A percentile compares a stretch with the other conserved stretches of the same genome.
Conservation (phyloP, 2,113 vertebrate genomes). For the Neopipo cinnamomea region DNA sequence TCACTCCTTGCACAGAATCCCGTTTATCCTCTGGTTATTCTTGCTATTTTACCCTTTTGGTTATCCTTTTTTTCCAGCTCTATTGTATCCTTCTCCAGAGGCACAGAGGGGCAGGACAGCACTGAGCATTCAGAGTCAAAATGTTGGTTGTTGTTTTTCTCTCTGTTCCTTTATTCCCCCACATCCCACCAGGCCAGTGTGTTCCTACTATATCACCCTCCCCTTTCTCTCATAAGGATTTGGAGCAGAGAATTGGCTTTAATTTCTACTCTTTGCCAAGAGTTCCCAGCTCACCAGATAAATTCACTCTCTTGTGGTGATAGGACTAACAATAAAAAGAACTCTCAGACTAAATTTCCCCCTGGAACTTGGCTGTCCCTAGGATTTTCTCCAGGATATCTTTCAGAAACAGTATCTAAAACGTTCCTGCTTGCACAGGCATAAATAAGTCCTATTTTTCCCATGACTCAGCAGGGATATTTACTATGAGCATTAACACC, state of each 20-base stretch:
- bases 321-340: background rate
- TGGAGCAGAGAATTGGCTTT: background rate
- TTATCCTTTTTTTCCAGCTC: background rate
- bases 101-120: background rate
- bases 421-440: background rate
- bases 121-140: background rate
- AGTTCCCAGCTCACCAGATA: background rate
- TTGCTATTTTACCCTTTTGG: background rate
- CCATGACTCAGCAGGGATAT: background rate
- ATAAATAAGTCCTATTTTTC: background rate
- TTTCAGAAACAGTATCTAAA: background rate
- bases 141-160: background rate
- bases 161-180: background rate
- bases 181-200: background rate
- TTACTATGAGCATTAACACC: background rate
- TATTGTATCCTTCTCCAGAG: background rate
- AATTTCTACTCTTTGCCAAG: background rate
- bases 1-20: background rate
- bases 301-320: background rate
- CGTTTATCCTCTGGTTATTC: background rate
- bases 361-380: background rate
- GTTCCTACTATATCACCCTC: background rate
- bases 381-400: background rate
- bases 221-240: background rate
- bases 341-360: background rate